Evolutionary conservation across 1,140 invertebrate species (phyloP), one percentile per base, ranked within the genome.

Genomic region (Scylla paramamosain): DNA sequence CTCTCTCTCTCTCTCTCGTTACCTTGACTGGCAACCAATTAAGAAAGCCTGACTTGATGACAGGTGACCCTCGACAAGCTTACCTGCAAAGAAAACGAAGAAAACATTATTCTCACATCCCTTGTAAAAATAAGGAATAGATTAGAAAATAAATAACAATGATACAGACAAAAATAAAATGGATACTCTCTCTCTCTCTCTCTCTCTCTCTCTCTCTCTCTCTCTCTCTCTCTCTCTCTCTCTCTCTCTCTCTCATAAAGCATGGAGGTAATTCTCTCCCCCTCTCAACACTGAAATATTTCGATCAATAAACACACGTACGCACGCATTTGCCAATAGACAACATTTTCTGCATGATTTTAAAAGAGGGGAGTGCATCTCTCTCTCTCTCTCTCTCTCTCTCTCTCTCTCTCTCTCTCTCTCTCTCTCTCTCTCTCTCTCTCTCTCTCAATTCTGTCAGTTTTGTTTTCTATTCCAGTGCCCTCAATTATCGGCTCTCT

Each of bases 131-230:
- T 59, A 77, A 77, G 2, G 67, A 39, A 39, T 6, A 39, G 39
- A 39, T 39, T 39, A 77, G 67, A 77, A 77, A 77, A n/a, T 7
- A n/a, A 77, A n/a, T n/a, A 25, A 77, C 2, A 12, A 12, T 14
- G 1, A 59, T 8, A 59, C 1, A 59, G 10, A 77, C n/a, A 77
- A n/a, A 25, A 77, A 77, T 77, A 77, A 25, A 12, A 1, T n/a
- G 20, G n/a, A n/a, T n/a, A n/a, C 67, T 77, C 67, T 77, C 67
- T 77, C 67, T 77, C 67, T 77, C 67, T 77, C 67, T 77, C 67
- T 77, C 67, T 77, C 67, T 77, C 67, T 77, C 67, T 77, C 67
- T 77, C 67, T 77, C 67, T 77, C 67, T 77, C 67, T 77, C 67
- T 25, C 59, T 25, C 59, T 67, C 59, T 67, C 59, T 25, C 59